phyloP scores from a whole-genome alignment of 1,140 invertebrate species.

The Pseudomyrmex concolor region DNA sequence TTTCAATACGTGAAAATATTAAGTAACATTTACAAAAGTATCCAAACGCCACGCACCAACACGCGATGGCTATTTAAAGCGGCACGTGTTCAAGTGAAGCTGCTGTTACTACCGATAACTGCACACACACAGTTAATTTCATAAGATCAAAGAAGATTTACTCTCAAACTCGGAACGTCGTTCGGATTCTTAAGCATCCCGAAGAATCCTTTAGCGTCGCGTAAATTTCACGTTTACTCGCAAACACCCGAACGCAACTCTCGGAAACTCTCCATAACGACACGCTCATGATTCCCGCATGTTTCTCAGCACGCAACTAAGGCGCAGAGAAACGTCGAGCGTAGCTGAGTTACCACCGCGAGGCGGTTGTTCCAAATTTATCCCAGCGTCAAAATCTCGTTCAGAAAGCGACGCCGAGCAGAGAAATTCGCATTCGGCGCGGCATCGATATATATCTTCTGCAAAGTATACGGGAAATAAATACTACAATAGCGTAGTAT shows the following conservation, averaged over 20 bases:
- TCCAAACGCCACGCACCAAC: neutral
- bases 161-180: neutral
- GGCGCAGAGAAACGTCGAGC: constrained; percentile 43
- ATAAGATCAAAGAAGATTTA: neutral
- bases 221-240: neutral
- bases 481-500: too few relatives aligned
- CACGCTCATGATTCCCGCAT: constrained; percentile 23
- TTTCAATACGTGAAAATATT: neutral
- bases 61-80: neutral
- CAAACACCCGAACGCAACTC: constrained; percentile 14
- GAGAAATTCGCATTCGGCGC: neutral
- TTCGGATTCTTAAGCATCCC: neutral
- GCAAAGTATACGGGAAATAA: too few relatives aligned
- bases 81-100: constrained; percentile 17
- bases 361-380: constrained; percentile 72
- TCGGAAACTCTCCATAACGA: constrained; percentile 17
- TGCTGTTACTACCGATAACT: neutral
- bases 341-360: constrained; percentile 50
- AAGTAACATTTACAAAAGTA: constrained; percentile 4
- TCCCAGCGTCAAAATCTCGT: constrained; percentile 68
- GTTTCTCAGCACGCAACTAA: constrained; percentile 63
- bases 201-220: neutral
- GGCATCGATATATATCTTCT: neutral
- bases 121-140: too few relatives aligned
- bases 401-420: constrained; percentile 14